Base-by-base conservation (phyloP, 2,113 vertebrate species). In the Malurus melanocephalus region DNA sequence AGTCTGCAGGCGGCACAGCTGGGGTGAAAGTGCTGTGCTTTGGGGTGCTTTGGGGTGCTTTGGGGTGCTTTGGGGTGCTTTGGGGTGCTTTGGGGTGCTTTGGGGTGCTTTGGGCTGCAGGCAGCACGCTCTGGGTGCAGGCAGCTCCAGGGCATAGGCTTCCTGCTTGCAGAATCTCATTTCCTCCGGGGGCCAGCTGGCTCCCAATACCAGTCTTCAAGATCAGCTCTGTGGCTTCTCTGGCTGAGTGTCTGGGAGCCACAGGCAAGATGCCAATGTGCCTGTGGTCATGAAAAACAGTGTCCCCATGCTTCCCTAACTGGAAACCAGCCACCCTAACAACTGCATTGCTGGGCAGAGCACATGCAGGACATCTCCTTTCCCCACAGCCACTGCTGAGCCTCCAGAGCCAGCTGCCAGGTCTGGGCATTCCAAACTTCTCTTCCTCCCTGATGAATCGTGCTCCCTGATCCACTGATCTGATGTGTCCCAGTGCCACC, bases 141-240 rank as follows among this genome's bases (percentile, higher is more conserved):
- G 61, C 77, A 81, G 73, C 69, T 79, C 51, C 46, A 49, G 71
- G 66, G 68, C 75, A 82, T 7, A 72, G 38, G 22, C 52, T 84
- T 28, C 46, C 22, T 72, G 16, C 28, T 57, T 1, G 2, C 42
- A 87, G 71, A 27, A 92, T 33, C 69, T 84, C 35, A 11, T 80
- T 52, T 46, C 23, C 38, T 94, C n/a, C 27, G 24, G 45, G 16
- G 35, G 68, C 77, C 69, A 23, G 60, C 73, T 89, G 83, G 65
- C 48, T 91, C 40, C 40, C 56, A 33, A 80, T 56, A 73, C 67
- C 51, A 85, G 0, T 45, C 53, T 71, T 94, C 77, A 38, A 24
- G 74, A 51, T 92, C 61, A 78, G 35, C 61, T 83, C 65, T 81
- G 74, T 61, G 69, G 86, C 66, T 95, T 95, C 45, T 61, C 74